These are phyloP conservation scores for Ascidia mentula DNA, from an alignment of 23 tunicate genomes.

Conservation along the genomic window DNA sequence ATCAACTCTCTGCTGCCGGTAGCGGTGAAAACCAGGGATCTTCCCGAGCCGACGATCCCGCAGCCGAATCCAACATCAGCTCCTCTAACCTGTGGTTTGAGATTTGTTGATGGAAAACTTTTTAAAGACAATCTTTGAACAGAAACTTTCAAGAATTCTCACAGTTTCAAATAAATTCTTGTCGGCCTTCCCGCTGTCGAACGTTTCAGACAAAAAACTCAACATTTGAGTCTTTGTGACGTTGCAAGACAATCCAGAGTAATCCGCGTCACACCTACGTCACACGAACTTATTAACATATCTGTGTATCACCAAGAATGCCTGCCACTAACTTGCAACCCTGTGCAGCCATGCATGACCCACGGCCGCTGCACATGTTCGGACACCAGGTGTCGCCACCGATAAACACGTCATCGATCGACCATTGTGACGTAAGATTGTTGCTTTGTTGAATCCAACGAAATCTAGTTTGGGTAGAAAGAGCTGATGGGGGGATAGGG, in stretches of 20 bases:
- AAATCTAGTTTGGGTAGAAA: constrained; percentile 47
- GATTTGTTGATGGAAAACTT: neutral
- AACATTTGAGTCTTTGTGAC: constrained; percentile 10
- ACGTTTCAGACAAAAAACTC: constrained; percentile 34
- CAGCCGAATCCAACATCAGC: constrained; percentile 59
- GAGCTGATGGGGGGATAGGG: constrained; percentile 63
- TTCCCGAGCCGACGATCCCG: constrained; percentile 75
- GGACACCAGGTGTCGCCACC: constrained; percentile 61
- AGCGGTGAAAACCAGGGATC: constrained; percentile 61
- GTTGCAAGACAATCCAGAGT: constrained; percentile 50
- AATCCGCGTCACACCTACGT: constrained; percentile 51
- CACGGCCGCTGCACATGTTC: constrained; percentile 59
- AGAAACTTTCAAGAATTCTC: neutral
- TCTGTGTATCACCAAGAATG: neutral
- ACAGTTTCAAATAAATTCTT: constrained; percentile 31
- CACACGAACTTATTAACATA: neutral
- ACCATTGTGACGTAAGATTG: constrained; percentile 74
- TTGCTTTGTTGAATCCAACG: constrained; percentile 27
- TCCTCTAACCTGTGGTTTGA: constrained; percentile 35
- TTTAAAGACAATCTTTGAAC: neutral
- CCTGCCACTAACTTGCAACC: constrained; percentile 64
- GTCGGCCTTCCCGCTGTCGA: constrained; percentile 9
- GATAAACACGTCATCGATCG: constrained; percentile 76
- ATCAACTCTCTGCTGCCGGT: constrained; percentile 26
- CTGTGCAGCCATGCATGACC: constrained; percentile 35